A percentile compares a stretch with the other conserved stretches of the same genome.
Evolutionary conservation across 2,888 invertebrate species (phyloP).

Genomic region (Scaptomyza tumidula): DNA sequence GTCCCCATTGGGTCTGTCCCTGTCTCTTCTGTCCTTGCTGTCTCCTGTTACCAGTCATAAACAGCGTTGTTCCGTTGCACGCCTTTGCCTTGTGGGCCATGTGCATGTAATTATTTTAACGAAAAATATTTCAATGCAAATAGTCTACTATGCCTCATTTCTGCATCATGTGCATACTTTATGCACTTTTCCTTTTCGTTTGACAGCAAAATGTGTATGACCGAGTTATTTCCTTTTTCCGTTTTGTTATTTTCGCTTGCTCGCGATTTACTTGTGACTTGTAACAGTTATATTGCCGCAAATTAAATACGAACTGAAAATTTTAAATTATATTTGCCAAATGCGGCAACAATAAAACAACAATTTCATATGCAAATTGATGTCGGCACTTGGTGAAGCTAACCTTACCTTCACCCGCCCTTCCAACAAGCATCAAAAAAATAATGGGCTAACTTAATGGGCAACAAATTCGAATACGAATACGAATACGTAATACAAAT

Average conservation of each 20-base stretch:
- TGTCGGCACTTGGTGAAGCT: constrained; percentile 41
- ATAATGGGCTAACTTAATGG: constrained; percentile 72
- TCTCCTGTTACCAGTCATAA: constrained; percentile 73
- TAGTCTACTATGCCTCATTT: constrained; percentile 64
- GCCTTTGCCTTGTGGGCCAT: constrained; percentile 54
- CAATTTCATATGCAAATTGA: constrained; percentile 77
- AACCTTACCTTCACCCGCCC: not conserved
- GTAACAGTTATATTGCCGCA: constrained; percentile 56
- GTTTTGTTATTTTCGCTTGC: constrained; percentile 6
- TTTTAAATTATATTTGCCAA: constrained; percentile 75
- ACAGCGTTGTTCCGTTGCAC: constrained; percentile 38
- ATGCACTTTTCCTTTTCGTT: constrained; percentile 75
- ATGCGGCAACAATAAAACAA: constrained; percentile 50
- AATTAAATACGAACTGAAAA: constrained; percentile 58
- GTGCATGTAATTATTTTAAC: constrained; percentile 77
- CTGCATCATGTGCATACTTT: constrained; percentile 51
- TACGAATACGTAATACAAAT: constrained; percentile 11
- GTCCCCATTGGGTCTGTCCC: constrained; percentile 42
- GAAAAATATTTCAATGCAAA: constrained; percentile 80
- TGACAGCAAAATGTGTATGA: constrained; percentile 75
- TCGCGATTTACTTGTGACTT: constrained; percentile 11
- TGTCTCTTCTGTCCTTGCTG: constrained; percentile 1
- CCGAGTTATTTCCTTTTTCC: constrained; percentile 54
- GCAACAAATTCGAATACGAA: constrained; percentile 67
- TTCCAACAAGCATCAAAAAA: no score